Evolutionary conservation across 2,888 invertebrate species (phyloP), one percentile per base, ranked within the genome.

Genomic region (Amiota mariae): DNA sequence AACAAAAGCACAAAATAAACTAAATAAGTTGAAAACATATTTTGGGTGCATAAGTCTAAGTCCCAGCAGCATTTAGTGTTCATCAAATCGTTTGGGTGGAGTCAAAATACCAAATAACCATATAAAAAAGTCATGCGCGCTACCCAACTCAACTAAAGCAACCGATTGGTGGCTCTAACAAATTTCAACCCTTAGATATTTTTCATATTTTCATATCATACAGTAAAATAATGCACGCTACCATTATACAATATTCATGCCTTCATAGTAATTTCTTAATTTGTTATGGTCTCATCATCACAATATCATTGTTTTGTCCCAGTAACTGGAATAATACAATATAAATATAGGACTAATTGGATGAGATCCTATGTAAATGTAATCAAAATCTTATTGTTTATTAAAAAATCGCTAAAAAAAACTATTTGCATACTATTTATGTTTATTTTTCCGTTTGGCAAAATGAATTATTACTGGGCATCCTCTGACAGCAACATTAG

Each of bases 111-210:
- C 36, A 36, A 10, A 20, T 6, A 18, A 36, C 36, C 36, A 36
- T 10, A 20, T 6, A 18, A 20, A 59, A 49, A 49, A 72, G 86
- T 77, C 83, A 84, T 84, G 83, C 83, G 83, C 86, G 51, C n/a
- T 13, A 15, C 64, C 11, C 10, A 59, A 18, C 59, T 18, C 18
- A 18, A 9, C 59, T 9, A 36, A 36, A 11, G 18, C 8, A 20
- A 20, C 8, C 59, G 75, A 85, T 85, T 83, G 85, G 84, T 64
- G 71, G 76, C n/a, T 4, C 36, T 46, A 12, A n/a, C 47, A 15
- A 9, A 13, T 47, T 66, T 20, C 85, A 79, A 86, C 86, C 86
- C 86, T 71, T 76, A 78, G 36, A 36, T 36, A 36, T 4, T 36
- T 36, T 36, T 36, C 4, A 36, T 36, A 36, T 4, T 36, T 36